Evolutionary conservation across 2,888 invertebrate species (phyloP), one percentile per base, ranked within the genome.

Genomic region (Acleris cristana): DNA sequence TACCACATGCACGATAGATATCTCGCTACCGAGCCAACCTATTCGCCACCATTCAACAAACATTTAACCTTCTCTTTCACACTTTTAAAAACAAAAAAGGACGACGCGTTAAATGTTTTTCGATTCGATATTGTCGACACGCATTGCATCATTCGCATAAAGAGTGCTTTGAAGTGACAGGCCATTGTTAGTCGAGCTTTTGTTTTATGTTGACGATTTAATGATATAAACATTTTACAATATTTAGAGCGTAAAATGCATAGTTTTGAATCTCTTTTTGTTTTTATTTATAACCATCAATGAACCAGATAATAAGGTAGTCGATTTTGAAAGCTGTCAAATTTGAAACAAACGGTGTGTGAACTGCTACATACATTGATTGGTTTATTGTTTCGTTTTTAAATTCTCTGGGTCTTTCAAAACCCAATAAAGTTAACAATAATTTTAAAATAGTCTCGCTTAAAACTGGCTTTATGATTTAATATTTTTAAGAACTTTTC

Each of bases 1-100:
- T 76, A 73, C 73, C 66, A 65, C 57, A 60, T 57, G 55, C 48
- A 60, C 68, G 76, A 76, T 76, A 75, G 66, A 63, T 64, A 76
- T 74, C 75, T 65, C 54, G 69, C 74, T 70, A 70, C 73, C 18
- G 58, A 26, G 23, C 19, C 40, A 12, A 16, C 48, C 48, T 58
- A 58, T 48, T 58, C 58, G 44, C 23, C 44, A 12, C 16, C 21
- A 56, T 44, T 44, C 58, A 12, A 48, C 48, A n/a, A 48, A 45
- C n/a, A 45, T 45, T 58, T 18, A 12, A 48, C 26, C 23, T 21
- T 5, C 56, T 19, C 23, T 56, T 56, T 44, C 56, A n/a, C n/a
- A 44, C 16, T 16, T 44, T 21, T 16, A 21, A 18, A 56, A 40
- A 44, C 21, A 44, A 56, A 56, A 45, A 56, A 56, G 56, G 56